phyloP scores from a whole-genome alignment of 2,888 invertebrate species.

The Mythimna ferrago region DNA sequence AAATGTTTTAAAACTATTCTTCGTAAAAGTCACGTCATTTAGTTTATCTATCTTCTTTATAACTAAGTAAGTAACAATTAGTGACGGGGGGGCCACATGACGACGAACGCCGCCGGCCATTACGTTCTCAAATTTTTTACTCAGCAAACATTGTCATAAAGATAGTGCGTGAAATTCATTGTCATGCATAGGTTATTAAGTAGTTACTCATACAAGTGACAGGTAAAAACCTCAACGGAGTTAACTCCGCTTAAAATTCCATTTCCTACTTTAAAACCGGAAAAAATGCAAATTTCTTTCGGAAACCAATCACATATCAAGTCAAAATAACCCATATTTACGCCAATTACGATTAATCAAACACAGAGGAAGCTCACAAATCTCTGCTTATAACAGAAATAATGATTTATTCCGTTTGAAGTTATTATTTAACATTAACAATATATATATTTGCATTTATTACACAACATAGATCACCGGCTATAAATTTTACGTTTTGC shows the following conservation, averaged over 20 bases:
- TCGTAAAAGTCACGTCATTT: slow-evolving; percentile 34
- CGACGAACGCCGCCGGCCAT: slow-evolving; percentile 18
- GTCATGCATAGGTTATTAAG: slow-evolving; percentile 23
- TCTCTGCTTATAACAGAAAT: slow-evolving; percentile 26
- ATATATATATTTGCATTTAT: slow-evolving; percentile 57
- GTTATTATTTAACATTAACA: slow-evolving; percentile 57
- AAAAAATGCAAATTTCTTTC: slow-evolving; percentile 21
- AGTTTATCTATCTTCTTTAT: slow-evolving; percentile 11
- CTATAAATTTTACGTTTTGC: slow-evolving; percentile 42
- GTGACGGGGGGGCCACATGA: slow-evolving; percentile 44
- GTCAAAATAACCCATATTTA: slow-evolving; percentile 22
- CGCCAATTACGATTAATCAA: slow-evolving; percentile 28
- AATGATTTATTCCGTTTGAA: slow-evolving; percentile 44
- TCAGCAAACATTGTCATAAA: slow-evolving; percentile 39
- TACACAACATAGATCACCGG: slow-evolving; percentile 52
- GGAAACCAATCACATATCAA: slow-evolving; percentile 3
- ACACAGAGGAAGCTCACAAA: slow-evolving; percentile 28
- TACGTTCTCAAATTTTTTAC: slow-evolving; percentile 38
- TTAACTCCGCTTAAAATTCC: slow-evolving; percentile 12
- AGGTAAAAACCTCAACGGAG: slow-evolving; percentile 8
- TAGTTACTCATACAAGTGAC: slow-evolving; percentile 15
- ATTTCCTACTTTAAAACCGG: slow-evolving; percentile 25
- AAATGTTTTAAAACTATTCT: background rate
- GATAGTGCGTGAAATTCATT: slow-evolving; percentile 52
- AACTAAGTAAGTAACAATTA: slow-evolving; percentile 35